Conservation (phyloP, 2,113 vertebrate genomes). For the Condylura cristata region DNA sequence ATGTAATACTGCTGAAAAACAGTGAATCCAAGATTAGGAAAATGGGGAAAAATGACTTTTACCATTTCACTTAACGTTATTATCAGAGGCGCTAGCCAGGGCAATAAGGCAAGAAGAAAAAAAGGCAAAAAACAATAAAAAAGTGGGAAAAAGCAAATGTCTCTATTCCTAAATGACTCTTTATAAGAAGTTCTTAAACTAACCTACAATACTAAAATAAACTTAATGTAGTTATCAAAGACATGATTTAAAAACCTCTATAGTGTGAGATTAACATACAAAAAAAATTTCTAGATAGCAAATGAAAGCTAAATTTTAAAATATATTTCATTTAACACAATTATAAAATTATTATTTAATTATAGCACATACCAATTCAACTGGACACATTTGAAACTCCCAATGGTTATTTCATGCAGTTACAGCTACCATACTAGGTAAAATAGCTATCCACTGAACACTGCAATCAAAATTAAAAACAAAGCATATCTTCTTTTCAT, state of each 20-base stretch:
- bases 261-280: background rate
- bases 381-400: slow-evolving; percentile 2
- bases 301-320: slow-evolving; percentile 33
- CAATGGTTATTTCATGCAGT: background rate
- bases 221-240: slow-evolving; percentile 12
- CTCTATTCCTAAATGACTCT: background rate
- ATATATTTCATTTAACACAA: slow-evolving; percentile 11
- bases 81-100: background rate
- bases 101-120: background rate
- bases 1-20: background rate
- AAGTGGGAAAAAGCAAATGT: background rate
- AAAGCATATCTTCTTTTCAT: background rate
- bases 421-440: background rate
- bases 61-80: background rate
- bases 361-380: background rate
- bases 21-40: background rate
- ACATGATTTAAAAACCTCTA: background rate
- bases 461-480: background rate
- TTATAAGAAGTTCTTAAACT: background rate
- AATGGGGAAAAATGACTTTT: background rate
- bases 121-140: background rate
- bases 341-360: background rate
- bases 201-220: background rate
- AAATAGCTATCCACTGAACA: background rate
- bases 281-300: background rate